phyloP scores from a whole-genome alignment of 23 tunicate species.

The Oikopleura albicans region DNA sequence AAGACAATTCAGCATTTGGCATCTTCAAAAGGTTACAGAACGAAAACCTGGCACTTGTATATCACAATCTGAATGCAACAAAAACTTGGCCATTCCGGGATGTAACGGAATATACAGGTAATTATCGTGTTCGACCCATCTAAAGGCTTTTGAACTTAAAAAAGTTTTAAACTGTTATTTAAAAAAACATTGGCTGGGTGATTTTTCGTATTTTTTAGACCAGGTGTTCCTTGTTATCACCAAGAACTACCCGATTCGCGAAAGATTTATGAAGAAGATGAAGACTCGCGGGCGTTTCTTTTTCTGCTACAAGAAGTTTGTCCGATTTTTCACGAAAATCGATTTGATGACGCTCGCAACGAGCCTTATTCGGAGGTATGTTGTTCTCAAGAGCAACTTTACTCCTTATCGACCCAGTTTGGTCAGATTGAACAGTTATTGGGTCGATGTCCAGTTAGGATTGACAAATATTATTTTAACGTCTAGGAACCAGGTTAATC shows the following conservation, averaged over 20 bases:
- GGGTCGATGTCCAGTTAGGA: constrained; percentile 61
- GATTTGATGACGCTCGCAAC: constrained; percentile 9
- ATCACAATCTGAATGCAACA: neutral
- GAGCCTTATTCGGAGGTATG: constrained; percentile 22
- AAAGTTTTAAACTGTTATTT: too few species aligned
- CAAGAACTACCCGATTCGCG: neutral
- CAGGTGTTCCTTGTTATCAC: constrained; percentile 3
- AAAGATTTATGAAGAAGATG: neutral
- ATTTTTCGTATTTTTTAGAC: too few species aligned
- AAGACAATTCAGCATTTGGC: too few species aligned
- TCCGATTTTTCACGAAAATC: neutral
- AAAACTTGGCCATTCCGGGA: neutral
- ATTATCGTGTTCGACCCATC: too few species aligned
- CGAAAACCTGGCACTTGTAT: neutral
- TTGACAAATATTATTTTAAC: too few species aligned
- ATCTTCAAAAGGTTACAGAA: too few species aligned
- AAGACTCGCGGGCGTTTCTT: neutral
- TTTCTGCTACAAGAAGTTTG: neutral
- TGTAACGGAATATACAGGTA: neutral
- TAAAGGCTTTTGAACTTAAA: too few species aligned
- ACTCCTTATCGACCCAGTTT: constrained; percentile 28
- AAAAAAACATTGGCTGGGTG: too few species aligned
- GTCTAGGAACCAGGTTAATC: too few species aligned
- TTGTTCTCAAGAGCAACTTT: constrained; percentile 39
- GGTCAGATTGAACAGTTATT: constrained; percentile 34